phyloP scores from a whole-genome alignment of 2,888 invertebrate species.

The Scaptomyza tumidula region DNA sequence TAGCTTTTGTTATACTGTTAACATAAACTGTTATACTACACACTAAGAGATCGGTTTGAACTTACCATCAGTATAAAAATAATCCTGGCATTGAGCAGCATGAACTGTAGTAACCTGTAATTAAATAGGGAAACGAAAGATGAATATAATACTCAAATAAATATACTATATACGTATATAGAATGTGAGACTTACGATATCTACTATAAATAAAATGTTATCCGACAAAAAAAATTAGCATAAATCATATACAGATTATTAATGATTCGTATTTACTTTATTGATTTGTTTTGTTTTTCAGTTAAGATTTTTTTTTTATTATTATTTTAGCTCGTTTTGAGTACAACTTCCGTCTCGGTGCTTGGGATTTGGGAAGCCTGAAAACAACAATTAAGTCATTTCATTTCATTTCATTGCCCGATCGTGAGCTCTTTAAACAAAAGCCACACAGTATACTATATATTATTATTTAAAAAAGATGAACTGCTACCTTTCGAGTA shows the following conservation, averaged over 20 bases:
- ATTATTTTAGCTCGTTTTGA: constrained; percentile 18
- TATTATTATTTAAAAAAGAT: constrained; percentile 18
- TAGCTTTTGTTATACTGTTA: no score
- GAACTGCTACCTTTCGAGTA: constrained; percentile 34
- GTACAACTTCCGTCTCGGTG: constrained; percentile 58
- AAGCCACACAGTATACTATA: constrained; percentile 36
- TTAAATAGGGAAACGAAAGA: constrained; percentile 28
- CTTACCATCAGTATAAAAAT: constrained; percentile 95
- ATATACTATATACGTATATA: neutral
- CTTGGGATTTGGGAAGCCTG: constrained; percentile 42
- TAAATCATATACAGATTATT: constrained; percentile 67
- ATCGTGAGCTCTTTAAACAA: constrained; percentile 67
- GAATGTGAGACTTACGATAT: constrained; percentile 56
- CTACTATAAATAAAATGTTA: constrained; percentile 58
- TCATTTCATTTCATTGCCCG: constrained; percentile 52
- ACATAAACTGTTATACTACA: no score
- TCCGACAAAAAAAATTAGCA: constrained; percentile 59
- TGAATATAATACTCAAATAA: constrained; percentile 10
- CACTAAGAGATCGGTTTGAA: constrained; percentile 48
- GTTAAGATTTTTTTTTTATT: constrained; percentile 34
- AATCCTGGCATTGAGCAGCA: constrained; percentile 95
- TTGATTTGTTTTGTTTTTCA: constrained; percentile 71
- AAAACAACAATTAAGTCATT: constrained; percentile 71
- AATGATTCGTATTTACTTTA: constrained; percentile 70
- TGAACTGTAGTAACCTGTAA: constrained; percentile 94